phyloP scores from a whole-genome alignment of 2,113 vertebrate genomes.

The Heliornis fulica region DNA sequence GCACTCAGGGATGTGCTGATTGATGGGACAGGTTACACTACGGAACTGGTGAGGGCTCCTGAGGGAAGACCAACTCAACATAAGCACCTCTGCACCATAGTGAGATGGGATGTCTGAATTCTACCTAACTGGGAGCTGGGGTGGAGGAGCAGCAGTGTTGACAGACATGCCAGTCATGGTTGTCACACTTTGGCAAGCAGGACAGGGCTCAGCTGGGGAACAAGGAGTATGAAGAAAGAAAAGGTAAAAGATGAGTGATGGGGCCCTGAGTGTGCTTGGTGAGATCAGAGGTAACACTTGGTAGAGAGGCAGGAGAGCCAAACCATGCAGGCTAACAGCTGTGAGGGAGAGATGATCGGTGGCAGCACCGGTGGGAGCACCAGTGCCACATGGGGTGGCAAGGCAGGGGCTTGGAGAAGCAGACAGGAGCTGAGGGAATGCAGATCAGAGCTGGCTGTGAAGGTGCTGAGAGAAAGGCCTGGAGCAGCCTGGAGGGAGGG shows the following conservation, averaged over 20 bases:
- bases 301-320: not conserved
- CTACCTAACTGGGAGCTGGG: not conserved
- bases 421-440: not conserved
- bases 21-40: not conserved
- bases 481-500: conserved; percentile 15
- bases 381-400: accelerated
- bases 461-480: not conserved
- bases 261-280: not conserved
- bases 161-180: not conserved
- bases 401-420: not conserved
- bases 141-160: accelerated
- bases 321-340: accelerated
- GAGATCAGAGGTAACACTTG: not conserved
- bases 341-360: accelerated
- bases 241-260: not conserved
- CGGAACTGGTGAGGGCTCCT: not conserved
- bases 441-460: not conserved
- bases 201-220: not conserved
- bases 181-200: accelerated
- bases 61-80: not conserved
- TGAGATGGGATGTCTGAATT: not conserved
- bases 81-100: not conserved
- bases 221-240: not conserved
- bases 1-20: not conserved
- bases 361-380: accelerated